A percentile compares a stretch with the other conserved stretches of the same genome.
These are phyloP conservation scores for Mus spicilegus DNA, from an alignment of 2,113 vertebrate genomes.

Conservation along the genomic window DNA sequence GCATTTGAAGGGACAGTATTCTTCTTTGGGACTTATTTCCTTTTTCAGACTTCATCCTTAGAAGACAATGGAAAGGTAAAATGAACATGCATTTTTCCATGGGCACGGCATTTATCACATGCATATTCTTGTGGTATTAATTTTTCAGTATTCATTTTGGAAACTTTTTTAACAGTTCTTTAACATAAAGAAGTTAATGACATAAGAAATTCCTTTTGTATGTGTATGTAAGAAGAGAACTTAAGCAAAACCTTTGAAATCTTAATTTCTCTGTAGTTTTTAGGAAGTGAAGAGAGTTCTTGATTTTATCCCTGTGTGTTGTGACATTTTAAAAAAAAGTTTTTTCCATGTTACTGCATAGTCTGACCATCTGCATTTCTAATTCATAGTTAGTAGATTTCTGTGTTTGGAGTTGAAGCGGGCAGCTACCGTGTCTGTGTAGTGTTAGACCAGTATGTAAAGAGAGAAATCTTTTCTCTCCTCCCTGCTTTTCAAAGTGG, in stretches of 20 bases:
- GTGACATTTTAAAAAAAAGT: neutral
- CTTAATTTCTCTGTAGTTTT: conserved; percentile 48
- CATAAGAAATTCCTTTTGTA: conserved; percentile 15
- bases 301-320: neutral
- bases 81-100: neutral
- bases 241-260: neutral
- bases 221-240: conserved; percentile 28
- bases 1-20: conserved; percentile 95
- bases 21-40: conserved; percentile 95
- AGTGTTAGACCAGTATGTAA: neutral
- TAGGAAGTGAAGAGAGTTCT: conserved; percentile 36
- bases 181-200: neutral
- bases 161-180: conserved; percentile 59
- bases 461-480: conserved; percentile 21
- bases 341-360: conserved; percentile 36
- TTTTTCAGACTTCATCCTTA: conserved; percentile 93
- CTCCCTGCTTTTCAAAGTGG: neutral
- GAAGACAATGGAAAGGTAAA: conserved; percentile 96
- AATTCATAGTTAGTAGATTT: conserved; percentile 1
- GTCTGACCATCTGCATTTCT: neutral
- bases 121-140: neutral
- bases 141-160: neutral
- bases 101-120: neutral
- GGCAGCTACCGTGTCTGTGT: neutral
- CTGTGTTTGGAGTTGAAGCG: neutral